Evolutionary conservation across 2,797 vertebrate genomes (phyloP).

Genomic region (Epinephelus coioides): DNA sequence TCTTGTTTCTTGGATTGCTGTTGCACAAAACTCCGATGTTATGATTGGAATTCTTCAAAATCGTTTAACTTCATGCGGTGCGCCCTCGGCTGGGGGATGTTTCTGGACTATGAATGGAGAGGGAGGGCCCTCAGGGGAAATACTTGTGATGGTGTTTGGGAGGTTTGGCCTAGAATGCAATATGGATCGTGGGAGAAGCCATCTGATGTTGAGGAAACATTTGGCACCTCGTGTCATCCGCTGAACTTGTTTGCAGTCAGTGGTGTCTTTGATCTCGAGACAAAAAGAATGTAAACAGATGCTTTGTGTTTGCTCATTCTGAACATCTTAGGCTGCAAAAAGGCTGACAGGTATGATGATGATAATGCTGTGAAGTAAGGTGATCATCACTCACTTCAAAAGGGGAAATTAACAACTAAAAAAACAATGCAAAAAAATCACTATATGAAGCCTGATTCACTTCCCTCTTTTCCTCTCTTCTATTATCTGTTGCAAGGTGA

Average conservation of each 20-base stretch:
- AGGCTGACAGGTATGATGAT: constrained; percentile 72
- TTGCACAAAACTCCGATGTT: constrained; percentile 77
- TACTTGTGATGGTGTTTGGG: constrained; percentile 73
- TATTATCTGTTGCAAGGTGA: constrained; percentile 67
- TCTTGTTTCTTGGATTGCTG: constrained; percentile 63
- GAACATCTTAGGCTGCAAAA: constrained; percentile 71
- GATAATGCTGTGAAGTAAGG: constrained; percentile 49
- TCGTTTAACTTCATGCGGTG: constrained; percentile 81
- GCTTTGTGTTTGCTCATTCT: constrained; percentile 65
- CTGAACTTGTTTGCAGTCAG: constrained; percentile 78
- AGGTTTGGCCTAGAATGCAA: constrained; percentile 77
- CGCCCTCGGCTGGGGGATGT: constrained; percentile 63
- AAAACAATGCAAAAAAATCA: constrained; percentile 67
- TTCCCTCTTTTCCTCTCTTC: constrained; percentile 47
- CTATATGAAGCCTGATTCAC: constrained; percentile 40
- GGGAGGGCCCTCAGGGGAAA: constrained; percentile 77
- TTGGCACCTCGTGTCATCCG: constrained; percentile 79
- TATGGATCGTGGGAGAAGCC: constrained; percentile 69
- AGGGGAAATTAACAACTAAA: constrained; percentile 60
- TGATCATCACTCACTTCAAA: constrained; percentile 75
- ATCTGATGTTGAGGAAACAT: constrained; percentile 80
- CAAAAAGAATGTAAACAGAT: constrained; percentile 74
- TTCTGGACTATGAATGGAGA: constrained; percentile 70
- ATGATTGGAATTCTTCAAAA: constrained; percentile 85
- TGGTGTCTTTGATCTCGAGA: constrained; percentile 73